A percentile compares a stretch with the other conserved stretches of the same genome.
These are phyloP conservation scores for Eleginops maclovinus DNA, from an alignment of 2,113 vertebrate genomes.

Conservation along the genomic window DNA sequence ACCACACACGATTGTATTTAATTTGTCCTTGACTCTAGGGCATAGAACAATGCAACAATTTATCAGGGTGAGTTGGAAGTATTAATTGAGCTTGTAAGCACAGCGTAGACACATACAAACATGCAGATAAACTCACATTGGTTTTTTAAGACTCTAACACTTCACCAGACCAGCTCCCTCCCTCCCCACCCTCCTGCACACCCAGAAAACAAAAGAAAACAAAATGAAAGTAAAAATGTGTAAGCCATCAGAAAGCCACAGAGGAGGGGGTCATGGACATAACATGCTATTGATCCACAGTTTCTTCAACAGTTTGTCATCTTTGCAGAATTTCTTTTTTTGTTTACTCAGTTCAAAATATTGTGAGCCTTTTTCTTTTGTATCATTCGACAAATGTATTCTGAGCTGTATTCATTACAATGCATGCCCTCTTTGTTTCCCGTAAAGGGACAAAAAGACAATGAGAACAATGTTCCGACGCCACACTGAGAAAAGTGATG, in stretches of 20 bases:
- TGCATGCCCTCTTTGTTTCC: conserved; percentile 70
- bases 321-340: conserved; percentile 44
- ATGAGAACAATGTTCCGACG: conserved; percentile 58
- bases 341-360: conserved; percentile 42
- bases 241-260: conserved; percentile 87
- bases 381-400: conserved; percentile 82
- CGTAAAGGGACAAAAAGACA: conserved; percentile 68
- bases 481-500: conserved; percentile 71
- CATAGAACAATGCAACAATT: conserved; percentile 84
- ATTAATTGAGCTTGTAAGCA: conserved; percentile 86
- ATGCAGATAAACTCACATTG: conserved; percentile 85
- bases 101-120: conserved; percentile 86
- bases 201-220: conserved; percentile 68
- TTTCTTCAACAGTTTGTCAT: conserved; percentile 74
- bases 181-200: conserved; percentile 56
- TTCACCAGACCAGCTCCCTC: conserved; percentile 46
- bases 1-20: conserved; percentile 84
- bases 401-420: conserved; percentile 75
- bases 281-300: conserved; percentile 89
- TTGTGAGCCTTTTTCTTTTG: conserved; percentile 45
- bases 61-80: conserved; percentile 84
- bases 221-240: conserved; percentile 86
- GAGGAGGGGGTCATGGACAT: conserved; percentile 85
- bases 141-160: conserved; percentile 59
- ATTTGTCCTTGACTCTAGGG: conserved; percentile 73